phyloP scores from a whole-genome alignment of 2,113 vertebrate species.

The Talpa occidentalis region DNA sequence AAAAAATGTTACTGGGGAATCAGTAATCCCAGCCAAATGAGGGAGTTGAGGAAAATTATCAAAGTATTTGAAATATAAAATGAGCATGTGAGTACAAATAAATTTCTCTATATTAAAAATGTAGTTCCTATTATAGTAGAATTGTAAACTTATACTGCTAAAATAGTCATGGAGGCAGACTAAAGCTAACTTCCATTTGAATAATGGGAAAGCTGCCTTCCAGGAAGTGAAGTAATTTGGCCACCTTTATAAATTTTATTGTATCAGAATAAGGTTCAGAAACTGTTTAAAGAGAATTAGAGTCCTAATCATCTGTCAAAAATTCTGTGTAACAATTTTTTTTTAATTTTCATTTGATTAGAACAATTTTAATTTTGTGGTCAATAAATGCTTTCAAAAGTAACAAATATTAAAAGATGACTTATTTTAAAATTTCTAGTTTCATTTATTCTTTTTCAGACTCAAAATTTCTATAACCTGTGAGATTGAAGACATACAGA shows the following conservation, averaged over 20 bases:
- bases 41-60: background rate
- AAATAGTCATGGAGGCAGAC: background rate
- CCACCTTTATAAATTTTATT: background rate
- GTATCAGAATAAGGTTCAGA: background rate
- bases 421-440: conserved; percentile 25
- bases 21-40: background rate
- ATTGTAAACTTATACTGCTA: background rate
- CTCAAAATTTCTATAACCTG: background rate
- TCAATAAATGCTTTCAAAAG: background rate
- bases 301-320: background rate
- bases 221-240: background rate
- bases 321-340: background rate
- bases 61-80: background rate
- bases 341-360: background rate
- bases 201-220: background rate
- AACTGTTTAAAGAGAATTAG: background rate
- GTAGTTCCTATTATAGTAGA: background rate
- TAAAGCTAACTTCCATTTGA: background rate
- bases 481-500: background rate
- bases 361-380: background rate
- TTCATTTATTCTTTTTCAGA: conserved; percentile 7
- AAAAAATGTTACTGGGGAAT: background rate
- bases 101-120: background rate
- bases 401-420: background rate
- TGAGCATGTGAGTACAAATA: conserved; percentile 25